phyloP scores from a whole-genome alignment of 2,113 vertebrate genomes.

The Zapus hudsonius region DNA sequence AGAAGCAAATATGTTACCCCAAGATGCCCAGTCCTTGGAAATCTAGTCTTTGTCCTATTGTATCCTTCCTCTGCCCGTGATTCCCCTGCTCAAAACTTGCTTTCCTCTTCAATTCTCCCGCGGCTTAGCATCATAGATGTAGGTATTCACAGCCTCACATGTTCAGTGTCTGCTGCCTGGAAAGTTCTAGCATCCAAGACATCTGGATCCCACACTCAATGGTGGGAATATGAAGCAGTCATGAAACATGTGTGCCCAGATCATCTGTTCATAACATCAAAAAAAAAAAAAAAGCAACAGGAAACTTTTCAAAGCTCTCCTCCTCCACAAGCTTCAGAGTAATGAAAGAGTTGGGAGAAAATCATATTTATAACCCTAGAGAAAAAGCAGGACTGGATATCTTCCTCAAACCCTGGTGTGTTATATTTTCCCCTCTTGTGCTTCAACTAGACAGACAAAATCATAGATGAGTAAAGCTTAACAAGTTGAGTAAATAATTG shows the following conservation, averaged over 20 bases:
- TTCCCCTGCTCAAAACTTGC: not conserved
- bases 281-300: not conserved
- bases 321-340: not conserved
- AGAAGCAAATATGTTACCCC: not conserved
- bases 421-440: not conserved
- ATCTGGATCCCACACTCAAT: not conserved
- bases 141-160: not conserved
- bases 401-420: conserved; percentile 17
- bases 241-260: not conserved
- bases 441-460: conserved; percentile 2
- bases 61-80: not conserved
- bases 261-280: not conserved
- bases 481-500: conserved; percentile 68
- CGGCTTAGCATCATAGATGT: not conserved
- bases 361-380: not conserved
- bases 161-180: not conserved
- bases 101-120: not conserved
- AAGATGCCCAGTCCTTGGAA: not conserved
- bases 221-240: not conserved
- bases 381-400: not conserved
- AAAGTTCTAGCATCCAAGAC: not conserved
- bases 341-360: not conserved
- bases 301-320: not conserved
- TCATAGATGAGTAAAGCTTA: conserved; percentile 69
- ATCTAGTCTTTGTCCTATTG: not conserved